Base-by-base conservation (phyloP, 2,113 vertebrate genomes). In the Petrocephalus microphthalmus region DNA sequence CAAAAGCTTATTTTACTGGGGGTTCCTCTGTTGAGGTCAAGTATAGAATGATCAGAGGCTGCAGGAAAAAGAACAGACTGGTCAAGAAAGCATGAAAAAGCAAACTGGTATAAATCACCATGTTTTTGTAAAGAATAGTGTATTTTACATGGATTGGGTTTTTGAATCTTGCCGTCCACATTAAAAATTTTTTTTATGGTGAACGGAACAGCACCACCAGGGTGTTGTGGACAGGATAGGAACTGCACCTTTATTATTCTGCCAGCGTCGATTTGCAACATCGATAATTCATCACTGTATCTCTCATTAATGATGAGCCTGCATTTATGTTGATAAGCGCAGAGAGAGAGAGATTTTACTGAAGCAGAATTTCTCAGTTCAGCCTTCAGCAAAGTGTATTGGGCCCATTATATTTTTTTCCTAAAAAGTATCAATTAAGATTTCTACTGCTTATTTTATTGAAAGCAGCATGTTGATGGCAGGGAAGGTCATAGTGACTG, bases 251-350 rank as follows among this genome's bases (percentile, higher is more conserved):
- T 19, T 52, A 22, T 85, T 83, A 49, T 49, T 19, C 33, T 7
- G 81, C 22, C 25, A 42, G 84, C 29, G 33, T 54, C 33, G 84
- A 33, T 53, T n/a, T 85, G 51, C 49, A 53, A n/a, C 52, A 54
- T 49, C 52, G 84, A 53, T 33, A 54, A 67, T 54, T 85, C 29
- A 33, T 49, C n/a, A 85, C 13, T 47, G 49, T 52, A n/a, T 84
- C 42, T 84, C 82, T 84, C 45, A 52, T 49, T 51, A 51, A 84
- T 49, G 71, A 78, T 78, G 71, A 84, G 49, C 45, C 71, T 78
- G 71, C 71, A 37, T 78, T 78, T 37, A 42, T 42, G 33, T 42
- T 33, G 33, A 78, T 78, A 37, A 78, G 71, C 33, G 13, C 67
- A 33, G 33, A 78, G 71, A 78, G 29, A 42, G 42, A 42, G 42